Percentiles rank a stretch among this genome's conserved stretches.
Conservation (phyloP, 2,797 vertebrate species). For the Saxicola maurus region DNA sequence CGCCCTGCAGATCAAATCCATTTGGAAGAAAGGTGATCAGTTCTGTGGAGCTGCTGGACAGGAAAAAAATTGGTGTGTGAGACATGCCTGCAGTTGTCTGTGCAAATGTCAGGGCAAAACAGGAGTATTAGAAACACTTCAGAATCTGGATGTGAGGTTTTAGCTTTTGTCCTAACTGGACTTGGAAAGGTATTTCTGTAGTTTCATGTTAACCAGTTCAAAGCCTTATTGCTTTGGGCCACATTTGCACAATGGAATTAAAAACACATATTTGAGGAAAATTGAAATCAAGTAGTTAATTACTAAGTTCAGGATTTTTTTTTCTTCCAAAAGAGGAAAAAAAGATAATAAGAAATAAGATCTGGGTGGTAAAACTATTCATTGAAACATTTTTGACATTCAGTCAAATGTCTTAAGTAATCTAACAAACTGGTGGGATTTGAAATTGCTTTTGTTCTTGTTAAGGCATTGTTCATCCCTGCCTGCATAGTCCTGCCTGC, state of each 20-base stretch:
- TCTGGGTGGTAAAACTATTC: conserved; percentile 1
- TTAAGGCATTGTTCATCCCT: conserved; percentile 27
- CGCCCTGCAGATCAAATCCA: not conserved
- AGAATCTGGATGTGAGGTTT: not conserved
- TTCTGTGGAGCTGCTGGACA: not conserved
- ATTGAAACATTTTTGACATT: conserved; percentile 38
- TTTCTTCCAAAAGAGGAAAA: not conserved
- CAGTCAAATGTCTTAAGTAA: conserved; percentile 25
- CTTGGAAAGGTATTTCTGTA: not conserved
- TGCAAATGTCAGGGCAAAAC: not conserved
- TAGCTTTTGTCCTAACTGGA: not conserved
- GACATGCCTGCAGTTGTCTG: not conserved
- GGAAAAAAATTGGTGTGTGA: not conserved
- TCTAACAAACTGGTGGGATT: conserved; percentile 30
- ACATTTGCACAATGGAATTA: not conserved
- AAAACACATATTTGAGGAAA: not conserved
- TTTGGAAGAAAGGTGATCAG: not conserved
- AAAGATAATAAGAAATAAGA: not conserved
- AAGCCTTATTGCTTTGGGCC: not conserved
- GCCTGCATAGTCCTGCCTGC: conserved; percentile 29
- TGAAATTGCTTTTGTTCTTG: conserved; percentile 37
- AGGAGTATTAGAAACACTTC: not conserved
- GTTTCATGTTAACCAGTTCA: not conserved
- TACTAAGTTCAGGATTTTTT: not conserved
- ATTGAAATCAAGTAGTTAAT: conserved; percentile 6